Base-by-base conservation (phyloP, 2,113 vertebrate genomes). In the Hippoglossus stenolepis region DNA sequence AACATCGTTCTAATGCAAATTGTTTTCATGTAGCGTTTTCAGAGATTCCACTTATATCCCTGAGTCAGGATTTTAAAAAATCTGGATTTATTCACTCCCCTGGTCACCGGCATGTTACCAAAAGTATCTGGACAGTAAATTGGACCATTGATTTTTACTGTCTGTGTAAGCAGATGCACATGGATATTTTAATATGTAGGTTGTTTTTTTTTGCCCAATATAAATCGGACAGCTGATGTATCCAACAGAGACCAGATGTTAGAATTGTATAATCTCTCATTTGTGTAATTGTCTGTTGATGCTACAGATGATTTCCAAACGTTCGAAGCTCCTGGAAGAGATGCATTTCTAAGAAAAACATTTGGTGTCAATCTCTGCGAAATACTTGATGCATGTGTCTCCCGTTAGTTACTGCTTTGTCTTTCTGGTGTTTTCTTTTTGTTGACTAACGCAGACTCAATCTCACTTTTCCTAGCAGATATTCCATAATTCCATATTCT, bases 161-260 rank as follows among this genome's bases (percentile, higher is more conserved):
- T 11, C 7, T 21, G 26, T 40, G 12, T 11, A 21, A 53, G 9
- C 75, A 69, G 81, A 74, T 70, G 70, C 23, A 70, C 1, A 0
- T 6, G 15, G 20, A 23, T 49, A 47, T 74, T 63, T 77, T 54
- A 38, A 65, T 35, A 24, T 73, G 40, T 28, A 47, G 43, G 11
- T 0, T 53, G 20, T 26, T 14, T 56, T 10, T 62, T 28, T 28
- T 31, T 59, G 76, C 20, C 20, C n/a, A 53, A 47, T 28, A 45
- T 64, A 43, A 75, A 77, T 68, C 20, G 63, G 28, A 26, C 45
- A 17, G 57, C 68, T 65, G 70, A 66, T 45, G 45, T 23, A 28
- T 72, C 63, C 73, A 64, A 53, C 72, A 75, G 65, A 40, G 45
- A 70, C 18, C 84, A 85, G 84, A 87, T 83, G 84, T 83, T 83